Conservation (phyloP, 2,113 vertebrate species). For the Corydoras sp. region DNA sequence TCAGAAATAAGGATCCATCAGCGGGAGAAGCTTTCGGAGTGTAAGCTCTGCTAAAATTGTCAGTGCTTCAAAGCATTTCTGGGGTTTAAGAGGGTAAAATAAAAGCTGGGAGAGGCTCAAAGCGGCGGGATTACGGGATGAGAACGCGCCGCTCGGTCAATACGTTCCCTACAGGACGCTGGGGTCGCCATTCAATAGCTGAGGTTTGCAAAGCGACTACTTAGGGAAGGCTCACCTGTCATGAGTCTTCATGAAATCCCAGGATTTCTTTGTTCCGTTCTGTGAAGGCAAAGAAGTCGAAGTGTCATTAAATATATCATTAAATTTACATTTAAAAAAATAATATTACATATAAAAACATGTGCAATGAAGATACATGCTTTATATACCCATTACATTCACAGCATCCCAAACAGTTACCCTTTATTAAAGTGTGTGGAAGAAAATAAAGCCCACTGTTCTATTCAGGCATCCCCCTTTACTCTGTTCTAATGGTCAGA, state of each 20-base stretch:
- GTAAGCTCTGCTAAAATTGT: not conserved
- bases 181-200: not conserved
- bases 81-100: not conserved
- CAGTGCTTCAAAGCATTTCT: not conserved
- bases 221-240: slow-evolving; percentile 72
- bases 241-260: slow-evolving; percentile 87
- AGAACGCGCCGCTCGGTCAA: not conserved
- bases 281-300: slow-evolving; percentile 51
- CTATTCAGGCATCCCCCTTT: too few relatives aligned
- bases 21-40: not conserved
- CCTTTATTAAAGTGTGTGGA: too few relatives aligned
- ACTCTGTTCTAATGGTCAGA: too few relatives aligned
- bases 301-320: not conserved
- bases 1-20: not conserved
- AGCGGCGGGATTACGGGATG: not conserved
- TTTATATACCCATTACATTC: too few relatives aligned
- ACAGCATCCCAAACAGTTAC: too few relatives aligned
- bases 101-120: not conserved
- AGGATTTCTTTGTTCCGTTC: slow-evolving; percentile 82
- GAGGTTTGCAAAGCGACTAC: not conserved
- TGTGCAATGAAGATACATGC: too few relatives aligned
- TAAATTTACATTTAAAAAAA: slow-evolving; percentile 1
- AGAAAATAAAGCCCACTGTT: too few relatives aligned
- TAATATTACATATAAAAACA: not conserved
- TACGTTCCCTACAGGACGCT: not conserved